phyloP scores from a whole-genome alignment of 2,888 invertebrate species.

The Sarcophaga carnaria region DNA sequence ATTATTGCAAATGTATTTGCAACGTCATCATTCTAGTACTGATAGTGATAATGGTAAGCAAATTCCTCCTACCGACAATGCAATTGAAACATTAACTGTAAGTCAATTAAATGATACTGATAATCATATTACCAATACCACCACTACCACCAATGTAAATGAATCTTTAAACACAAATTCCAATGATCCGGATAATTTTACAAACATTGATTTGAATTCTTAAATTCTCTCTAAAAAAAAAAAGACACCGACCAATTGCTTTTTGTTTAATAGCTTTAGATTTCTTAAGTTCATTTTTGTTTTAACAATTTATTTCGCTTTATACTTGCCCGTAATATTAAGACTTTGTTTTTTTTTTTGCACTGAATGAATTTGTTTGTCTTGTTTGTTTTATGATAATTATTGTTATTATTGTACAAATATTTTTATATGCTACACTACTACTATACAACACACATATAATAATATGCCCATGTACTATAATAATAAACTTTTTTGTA shows the following conservation, averaged over 20 bases:
- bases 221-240: conserved; percentile 31
- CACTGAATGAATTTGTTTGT: neutral
- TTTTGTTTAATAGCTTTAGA: neutral
- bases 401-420: conserved; percentile 10
- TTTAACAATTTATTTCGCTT: neutral
- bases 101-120: conserved; percentile 74
- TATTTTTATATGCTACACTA: neutral
- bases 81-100: conserved; percentile 21
- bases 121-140: conserved; percentile 5
- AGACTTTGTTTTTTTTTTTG: conserved; percentile 18
- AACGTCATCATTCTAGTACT: conserved; percentile 72
- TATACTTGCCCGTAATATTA: conserved; percentile 32
- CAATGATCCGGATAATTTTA: conserved; percentile 67
- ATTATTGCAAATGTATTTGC: conserved; percentile 82
- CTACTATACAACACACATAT: no score
- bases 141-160: conserved; percentile 32
- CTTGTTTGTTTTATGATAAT: neutral
- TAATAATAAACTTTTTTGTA: no score
- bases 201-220: conserved; percentile 75
- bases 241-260: conserved; percentile 15
- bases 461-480: no score
- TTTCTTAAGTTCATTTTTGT: neutral
- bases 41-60: conserved; percentile 68
- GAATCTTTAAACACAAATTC: conserved; percentile 45
- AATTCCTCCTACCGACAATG: conserved; percentile 35